These are phyloP conservation scores for Amphimedon queenslandica DNA, from an alignment of 37 sponge, comb jelly and placozoan genomes.

Conservation along the genomic window DNA sequence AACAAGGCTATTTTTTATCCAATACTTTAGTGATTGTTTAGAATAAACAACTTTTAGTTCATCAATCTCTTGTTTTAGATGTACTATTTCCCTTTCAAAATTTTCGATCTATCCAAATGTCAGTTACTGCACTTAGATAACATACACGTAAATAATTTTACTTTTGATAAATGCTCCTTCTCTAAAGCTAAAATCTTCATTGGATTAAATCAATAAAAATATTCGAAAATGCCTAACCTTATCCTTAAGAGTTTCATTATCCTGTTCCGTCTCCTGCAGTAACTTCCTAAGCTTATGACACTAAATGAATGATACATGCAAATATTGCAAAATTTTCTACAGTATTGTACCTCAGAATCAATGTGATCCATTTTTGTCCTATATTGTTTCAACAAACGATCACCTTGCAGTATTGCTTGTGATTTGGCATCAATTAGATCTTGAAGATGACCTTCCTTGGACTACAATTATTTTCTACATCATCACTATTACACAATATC, in stretches of 20 bases:
- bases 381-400: conserved; percentile 54
- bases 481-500: neutral
- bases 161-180: too few species aligned
- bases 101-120: too few species aligned
- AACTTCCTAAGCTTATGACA: conserved; percentile 28
- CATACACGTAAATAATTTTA: too few species aligned
- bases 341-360: conserved; percentile 63
- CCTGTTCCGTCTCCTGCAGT: conserved; percentile 47
- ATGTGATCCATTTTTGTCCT: conserved; percentile 28
- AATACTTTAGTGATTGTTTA: too few species aligned
- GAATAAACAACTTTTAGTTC: too few species aligned
- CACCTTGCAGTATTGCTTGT: conserved; percentile 58
- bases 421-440: conserved; percentile 70
- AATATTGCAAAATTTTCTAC: neutral
- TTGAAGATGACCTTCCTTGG: conserved; percentile 57
- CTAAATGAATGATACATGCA: neutral
- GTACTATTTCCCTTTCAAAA: too few species aligned
- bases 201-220: neutral
- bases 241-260: conserved; percentile 27
- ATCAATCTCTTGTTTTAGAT: too few species aligned
- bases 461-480: conserved; percentile 3
- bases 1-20: too few species aligned
- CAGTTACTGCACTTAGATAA: too few species aligned
- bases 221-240: conserved; percentile 11
- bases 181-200: too few species aligned